phyloP scores from a whole-genome alignment of 2,797 vertebrate genomes.

The Calcarius lapponicus region DNA sequence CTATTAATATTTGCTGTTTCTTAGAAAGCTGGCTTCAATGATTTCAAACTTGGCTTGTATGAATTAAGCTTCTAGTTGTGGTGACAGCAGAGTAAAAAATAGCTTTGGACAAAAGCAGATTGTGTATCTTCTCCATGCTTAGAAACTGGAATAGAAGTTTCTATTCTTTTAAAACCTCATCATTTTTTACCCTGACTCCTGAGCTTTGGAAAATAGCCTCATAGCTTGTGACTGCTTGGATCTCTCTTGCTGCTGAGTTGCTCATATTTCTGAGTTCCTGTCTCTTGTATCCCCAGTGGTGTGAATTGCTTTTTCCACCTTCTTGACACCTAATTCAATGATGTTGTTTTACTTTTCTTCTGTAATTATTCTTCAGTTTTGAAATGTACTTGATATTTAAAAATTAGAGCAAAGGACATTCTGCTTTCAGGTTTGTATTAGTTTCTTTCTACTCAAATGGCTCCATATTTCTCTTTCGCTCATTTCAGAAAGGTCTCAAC shows the following conservation, averaged over 20 bases:
- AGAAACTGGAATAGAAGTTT: neutral
- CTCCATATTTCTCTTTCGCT: neutral
- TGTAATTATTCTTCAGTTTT: neutral
- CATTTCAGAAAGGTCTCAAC: neutral
- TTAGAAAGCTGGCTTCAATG: neutral
- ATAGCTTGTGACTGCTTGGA: neutral
- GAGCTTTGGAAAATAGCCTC: neutral
- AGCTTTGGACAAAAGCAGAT: neutral
- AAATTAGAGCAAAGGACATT: neutral
- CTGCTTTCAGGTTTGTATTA: neutral
- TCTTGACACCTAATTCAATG: neutral
- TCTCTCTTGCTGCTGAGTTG: neutral
- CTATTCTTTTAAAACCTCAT: neutral
- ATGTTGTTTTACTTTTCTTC: neutral
- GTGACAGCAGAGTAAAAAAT: neutral
- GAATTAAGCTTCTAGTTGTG: slow-evolving; percentile 7
- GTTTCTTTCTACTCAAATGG: neutral
- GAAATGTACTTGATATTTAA: neutral
- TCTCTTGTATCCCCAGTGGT: neutral
- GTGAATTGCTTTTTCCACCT: neutral
- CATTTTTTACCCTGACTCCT: neutral
- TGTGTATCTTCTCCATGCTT: neutral
- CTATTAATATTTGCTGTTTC: slow-evolving; percentile 44
- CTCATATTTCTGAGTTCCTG: neutral
- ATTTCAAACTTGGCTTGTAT: slow-evolving; percentile 16